phyloP scores from a whole-genome alignment of 30 jellyfish, hydroid and myxozoan species.

The Aurelia sp. region DNA sequence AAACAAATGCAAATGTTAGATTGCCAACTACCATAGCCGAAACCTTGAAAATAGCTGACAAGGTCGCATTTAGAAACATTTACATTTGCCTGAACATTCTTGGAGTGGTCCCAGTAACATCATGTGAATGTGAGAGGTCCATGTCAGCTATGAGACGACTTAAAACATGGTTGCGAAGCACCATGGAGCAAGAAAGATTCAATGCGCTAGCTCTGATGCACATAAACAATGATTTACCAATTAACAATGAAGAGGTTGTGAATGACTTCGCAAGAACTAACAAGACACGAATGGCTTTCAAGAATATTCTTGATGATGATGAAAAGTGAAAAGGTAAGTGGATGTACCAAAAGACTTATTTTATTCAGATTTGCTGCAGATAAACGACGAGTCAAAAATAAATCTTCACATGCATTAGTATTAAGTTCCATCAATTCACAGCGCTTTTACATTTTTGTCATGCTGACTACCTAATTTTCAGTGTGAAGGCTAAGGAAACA shows the following conservation, averaged over 20 bases:
- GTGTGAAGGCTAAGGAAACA: too few relatives aligned
- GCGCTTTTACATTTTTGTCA: too few relatives aligned
- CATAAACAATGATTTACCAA: not conserved
- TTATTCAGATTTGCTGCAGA: too few relatives aligned
- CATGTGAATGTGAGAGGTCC: slow-evolving; percentile 77
- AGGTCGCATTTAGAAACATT: slow-evolving; percentile 65
- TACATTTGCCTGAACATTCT: slow-evolving; percentile 44
- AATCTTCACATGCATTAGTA: too few relatives aligned
- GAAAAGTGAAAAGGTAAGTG: not conserved
- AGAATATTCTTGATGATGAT: not conserved
- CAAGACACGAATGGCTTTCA: slow-evolving; percentile 10
- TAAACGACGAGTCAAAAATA: too few relatives aligned
- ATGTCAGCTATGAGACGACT: slow-evolving; percentile 54
- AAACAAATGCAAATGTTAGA: not conserved
- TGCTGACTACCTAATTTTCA: too few relatives aligned
- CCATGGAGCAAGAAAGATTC: slow-evolving; percentile 44
- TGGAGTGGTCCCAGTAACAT: slow-evolving; percentile 68
- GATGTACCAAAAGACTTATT: too few relatives aligned
- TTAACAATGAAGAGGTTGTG: not conserved
- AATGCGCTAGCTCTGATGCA: slow-evolving; percentile 15
- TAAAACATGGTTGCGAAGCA: slow-evolving; percentile 55
- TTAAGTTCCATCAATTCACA: too few relatives aligned
- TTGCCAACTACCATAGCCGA: slow-evolving; percentile 36
- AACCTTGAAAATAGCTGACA: slow-evolving; percentile 25
- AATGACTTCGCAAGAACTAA: slow-evolving; percentile 10